Conservation (phyloP, 2,113 vertebrate species). For the Ploceus nigricollis region DNA sequence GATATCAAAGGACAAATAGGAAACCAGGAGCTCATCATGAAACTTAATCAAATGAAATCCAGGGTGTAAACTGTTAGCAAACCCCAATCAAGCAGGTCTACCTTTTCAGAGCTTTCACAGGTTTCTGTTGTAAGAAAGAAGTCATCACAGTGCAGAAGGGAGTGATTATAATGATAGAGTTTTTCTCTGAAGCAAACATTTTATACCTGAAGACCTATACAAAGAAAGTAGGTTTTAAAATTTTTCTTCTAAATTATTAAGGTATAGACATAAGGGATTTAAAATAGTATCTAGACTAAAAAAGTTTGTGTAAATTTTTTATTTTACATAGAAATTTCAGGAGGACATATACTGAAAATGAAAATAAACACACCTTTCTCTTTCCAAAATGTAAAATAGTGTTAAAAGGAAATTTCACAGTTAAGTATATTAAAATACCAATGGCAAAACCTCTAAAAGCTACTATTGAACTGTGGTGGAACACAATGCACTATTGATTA, state of each 20-base stretch:
- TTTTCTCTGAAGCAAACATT: not conserved
- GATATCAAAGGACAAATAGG: not conserved
- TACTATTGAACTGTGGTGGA: not conserved
- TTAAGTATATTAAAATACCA: not conserved
- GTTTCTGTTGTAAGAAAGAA: not conserved
- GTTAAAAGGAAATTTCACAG: not conserved
- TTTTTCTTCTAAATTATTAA: not conserved
- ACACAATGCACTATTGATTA: not conserved
- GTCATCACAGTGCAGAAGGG: not conserved
- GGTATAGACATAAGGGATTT: not conserved
- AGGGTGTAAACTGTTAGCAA: not conserved
- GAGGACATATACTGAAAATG: not conserved
- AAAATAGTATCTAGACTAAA: not conserved
- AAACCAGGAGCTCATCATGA: not conserved
- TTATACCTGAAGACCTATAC: not conserved
- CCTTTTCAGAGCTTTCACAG: not conserved
- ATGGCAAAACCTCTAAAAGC: not conserved
- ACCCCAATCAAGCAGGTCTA: not conserved
- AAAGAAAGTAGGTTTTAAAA: not conserved
- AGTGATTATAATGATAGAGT: not conserved
- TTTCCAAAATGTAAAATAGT: not conserved
- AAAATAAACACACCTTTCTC: not conserved
- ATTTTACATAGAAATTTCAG: not conserved
- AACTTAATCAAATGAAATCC: not conserved
- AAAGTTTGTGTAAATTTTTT: not conserved